phyloP scores from a whole-genome alignment of 2,113 vertebrate genomes.

The Fulica atra region DNA sequence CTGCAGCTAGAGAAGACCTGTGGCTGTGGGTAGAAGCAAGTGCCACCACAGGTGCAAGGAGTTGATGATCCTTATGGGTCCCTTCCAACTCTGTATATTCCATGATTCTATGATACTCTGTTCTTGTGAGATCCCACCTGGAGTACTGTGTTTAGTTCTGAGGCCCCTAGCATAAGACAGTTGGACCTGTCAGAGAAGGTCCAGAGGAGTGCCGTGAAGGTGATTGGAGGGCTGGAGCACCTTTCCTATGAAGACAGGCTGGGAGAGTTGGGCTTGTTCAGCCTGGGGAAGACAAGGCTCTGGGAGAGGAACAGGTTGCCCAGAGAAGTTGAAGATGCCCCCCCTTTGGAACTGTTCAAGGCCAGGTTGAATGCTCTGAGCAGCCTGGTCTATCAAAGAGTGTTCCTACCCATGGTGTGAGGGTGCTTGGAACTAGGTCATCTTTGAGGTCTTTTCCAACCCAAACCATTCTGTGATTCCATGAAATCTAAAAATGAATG shows the following conservation, averaged over 20 bases:
- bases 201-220: background rate
- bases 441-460: background rate
- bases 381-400: background rate
- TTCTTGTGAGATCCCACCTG: background rate
- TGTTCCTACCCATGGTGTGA: background rate
- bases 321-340: background rate
- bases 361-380: background rate
- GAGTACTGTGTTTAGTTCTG: background rate
- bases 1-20: background rate
- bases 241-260: background rate
- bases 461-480: background rate
- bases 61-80: no score
- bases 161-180: background rate
- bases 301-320: background rate
- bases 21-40: background rate
- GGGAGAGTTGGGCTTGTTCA: background rate
- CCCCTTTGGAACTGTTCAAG: background rate
- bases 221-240: background rate
- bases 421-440: background rate
- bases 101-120: background rate
- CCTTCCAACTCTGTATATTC: no score
- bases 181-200: background rate
- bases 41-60: background rate
- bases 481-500: background rate
- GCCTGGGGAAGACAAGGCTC: background rate